These are phyloP conservation scores for Lasiommata megera DNA, from an alignment of 2,888 invertebrate genomes.

Conservation along the genomic window DNA sequence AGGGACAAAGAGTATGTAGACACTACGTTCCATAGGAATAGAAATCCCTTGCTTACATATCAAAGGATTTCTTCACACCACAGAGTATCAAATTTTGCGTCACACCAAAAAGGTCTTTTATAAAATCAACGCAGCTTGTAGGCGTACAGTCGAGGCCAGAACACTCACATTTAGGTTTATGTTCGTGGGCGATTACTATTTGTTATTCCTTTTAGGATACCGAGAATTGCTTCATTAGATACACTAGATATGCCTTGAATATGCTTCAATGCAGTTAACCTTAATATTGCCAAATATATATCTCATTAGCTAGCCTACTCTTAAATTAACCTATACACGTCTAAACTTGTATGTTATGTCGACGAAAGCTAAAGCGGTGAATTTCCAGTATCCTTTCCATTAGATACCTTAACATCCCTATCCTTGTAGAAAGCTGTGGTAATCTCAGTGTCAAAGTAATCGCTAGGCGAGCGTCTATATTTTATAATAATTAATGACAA, in stretches of 20 bases:
- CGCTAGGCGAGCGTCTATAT: too few species aligned
- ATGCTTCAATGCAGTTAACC: background rate
- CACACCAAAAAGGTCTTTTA: constrained; percentile 23
- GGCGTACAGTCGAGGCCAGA: constrained; percentile 69
- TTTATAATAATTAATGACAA: too few species aligned
- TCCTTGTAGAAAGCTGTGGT: too few species aligned
- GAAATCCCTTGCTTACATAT: constrained; percentile 1
- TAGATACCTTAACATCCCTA: too few species aligned
- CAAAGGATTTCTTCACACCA: constrained; percentile 15
- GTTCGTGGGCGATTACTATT: constrained; percentile 46
- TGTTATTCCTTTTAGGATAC: constrained; percentile 13
- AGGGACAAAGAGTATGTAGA: too few species aligned
- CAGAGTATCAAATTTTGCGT: constrained; percentile 2
- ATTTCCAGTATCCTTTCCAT: too few species aligned
- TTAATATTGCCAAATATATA: background rate
- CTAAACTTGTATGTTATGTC: too few species aligned
- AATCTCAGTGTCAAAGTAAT: too few species aligned
- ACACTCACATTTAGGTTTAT: constrained; percentile 39
- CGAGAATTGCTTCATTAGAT: constrained; percentile 43
- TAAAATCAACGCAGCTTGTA: constrained; percentile 35
- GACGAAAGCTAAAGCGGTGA: too few species aligned
- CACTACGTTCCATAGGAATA: too few species aligned
- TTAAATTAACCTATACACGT: too few species aligned
- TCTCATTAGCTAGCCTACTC: too few species aligned
- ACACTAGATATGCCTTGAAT: constrained; percentile 3